Evolutionary conservation across 2,888 invertebrate genomes (phyloP).

Genomic region (Pediacus dermestoides): DNA sequence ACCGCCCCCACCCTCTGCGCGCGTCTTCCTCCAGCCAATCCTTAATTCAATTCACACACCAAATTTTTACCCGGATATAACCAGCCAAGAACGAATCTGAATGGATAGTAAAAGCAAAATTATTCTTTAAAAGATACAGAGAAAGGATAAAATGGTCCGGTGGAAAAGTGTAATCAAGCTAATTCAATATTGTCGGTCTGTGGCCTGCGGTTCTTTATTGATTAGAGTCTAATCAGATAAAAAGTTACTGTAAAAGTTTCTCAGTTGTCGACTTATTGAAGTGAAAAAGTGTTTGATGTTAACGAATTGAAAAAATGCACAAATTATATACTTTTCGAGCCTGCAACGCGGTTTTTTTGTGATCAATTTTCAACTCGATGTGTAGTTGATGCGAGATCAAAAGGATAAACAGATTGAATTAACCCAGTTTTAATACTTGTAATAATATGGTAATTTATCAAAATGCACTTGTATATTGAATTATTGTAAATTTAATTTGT

Average conservation of each 20-base stretch:
- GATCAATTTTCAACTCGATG: no score
- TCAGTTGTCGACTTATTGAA: constrained; percentile 17
- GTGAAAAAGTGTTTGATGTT: constrained; percentile 25
- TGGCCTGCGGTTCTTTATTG: constrained; percentile 21
- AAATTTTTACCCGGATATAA: no score
- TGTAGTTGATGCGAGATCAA: no score
- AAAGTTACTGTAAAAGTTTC: constrained; percentile 22
- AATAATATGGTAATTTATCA: no score
- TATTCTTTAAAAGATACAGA: constrained; percentile 12
- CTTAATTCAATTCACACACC: no score
- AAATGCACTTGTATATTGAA: no score
- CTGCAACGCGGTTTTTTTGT: neutral
- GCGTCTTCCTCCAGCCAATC: no score
- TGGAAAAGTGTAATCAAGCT: constrained; percentile 22
- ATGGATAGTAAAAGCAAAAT: constrained; percentile 5
- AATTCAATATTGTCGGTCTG: constrained; percentile 24
- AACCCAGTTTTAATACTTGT: no score
- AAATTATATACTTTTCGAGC: constrained; percentile 18
- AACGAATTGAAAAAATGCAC: constrained; percentile 24
- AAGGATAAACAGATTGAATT: no score
- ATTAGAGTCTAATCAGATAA: constrained; percentile 25
- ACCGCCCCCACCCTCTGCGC: neutral
- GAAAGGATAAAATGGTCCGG: constrained; percentile 16
- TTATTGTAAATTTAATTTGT: no score
- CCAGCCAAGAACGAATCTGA: no score